phyloP scores from a whole-genome alignment of 2,113 vertebrate genomes.

The Clarias gariepinus region DNA sequence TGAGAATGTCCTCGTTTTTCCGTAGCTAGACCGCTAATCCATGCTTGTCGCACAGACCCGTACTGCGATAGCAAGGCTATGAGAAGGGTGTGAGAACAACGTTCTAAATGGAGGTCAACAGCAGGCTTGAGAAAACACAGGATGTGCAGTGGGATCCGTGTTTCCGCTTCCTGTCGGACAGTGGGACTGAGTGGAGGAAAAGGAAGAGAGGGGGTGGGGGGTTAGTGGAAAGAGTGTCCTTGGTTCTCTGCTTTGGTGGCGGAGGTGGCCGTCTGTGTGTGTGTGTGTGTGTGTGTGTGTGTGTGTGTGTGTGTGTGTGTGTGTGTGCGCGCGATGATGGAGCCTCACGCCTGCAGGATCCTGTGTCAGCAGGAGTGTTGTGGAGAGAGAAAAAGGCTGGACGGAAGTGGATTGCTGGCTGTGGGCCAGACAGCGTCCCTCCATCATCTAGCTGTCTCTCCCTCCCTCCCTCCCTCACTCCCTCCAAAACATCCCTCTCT shows the following conservation, averaged over 20 bases:
- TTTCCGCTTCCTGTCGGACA: conserved; percentile 45
- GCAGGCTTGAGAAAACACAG: conserved; percentile 56
- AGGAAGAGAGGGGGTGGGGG: conserved; percentile 23
- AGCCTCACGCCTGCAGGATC: conserved; percentile 67
- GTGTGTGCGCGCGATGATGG: conserved; percentile 53
- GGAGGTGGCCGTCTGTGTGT: conserved; percentile 12
- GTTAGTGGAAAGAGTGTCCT: conserved; percentile 53
- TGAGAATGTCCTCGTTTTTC: conserved; percentile 16
- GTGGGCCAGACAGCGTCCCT: conserved; percentile 64
- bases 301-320: background rate
- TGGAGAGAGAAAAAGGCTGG: conserved; percentile 60
- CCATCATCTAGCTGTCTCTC: conserved; percentile 60
- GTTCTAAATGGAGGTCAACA: conserved; percentile 46
- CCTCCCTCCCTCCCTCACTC: conserved; percentile 4
- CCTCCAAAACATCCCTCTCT: conserved; percentile 15
- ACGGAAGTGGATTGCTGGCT: conserved; percentile 75
- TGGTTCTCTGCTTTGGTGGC: conserved; percentile 52
- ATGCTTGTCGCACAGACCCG: conserved; percentile 1
- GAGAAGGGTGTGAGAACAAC: conserved; percentile 39
- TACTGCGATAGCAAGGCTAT: conserved; percentile 3
- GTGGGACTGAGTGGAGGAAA: conserved; percentile 48
- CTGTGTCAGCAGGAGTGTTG: conserved; percentile 69
- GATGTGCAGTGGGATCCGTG: conserved; percentile 52
- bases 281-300: background rate
- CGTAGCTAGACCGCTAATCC: background rate